Conservation (phyloP, 2,113 vertebrate genomes). For the Silurus glanis region DNA sequence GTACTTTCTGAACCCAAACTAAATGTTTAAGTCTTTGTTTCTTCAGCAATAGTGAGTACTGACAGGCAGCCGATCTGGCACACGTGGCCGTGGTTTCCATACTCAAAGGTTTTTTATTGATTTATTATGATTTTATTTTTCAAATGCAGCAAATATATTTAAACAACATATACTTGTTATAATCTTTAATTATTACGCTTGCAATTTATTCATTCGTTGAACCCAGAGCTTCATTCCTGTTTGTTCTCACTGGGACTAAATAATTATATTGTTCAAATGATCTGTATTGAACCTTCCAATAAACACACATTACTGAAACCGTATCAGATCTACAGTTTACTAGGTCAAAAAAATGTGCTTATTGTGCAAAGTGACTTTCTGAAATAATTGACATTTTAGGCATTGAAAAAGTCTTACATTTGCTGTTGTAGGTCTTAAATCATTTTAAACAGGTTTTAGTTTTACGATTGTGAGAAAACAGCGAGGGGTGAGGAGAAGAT, state of each 20-base stretch:
- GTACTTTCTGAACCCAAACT: not conserved
- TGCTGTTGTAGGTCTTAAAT: too few species aligned
- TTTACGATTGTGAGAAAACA: too few species aligned
- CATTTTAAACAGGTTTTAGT: too few species aligned
- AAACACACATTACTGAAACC: not conserved
- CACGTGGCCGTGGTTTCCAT: not conserved
- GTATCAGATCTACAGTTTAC: not conserved
- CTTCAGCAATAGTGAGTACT: not conserved
- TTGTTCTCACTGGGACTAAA: not conserved
- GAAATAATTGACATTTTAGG: too few species aligned
- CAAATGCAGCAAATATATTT: not conserved
- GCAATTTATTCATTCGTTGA: not conserved
- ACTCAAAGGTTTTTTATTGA: not conserved
- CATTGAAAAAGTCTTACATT: too few species aligned
- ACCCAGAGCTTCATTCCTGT: not conserved
- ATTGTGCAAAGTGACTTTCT: not conserved
- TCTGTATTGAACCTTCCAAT: not conserved
- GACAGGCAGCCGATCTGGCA: not conserved
- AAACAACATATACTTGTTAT: not conserved
- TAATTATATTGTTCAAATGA: not conserved
- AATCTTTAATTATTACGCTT: not conserved
- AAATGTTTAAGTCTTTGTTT: not conserved
- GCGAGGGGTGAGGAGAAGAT: too few species aligned
- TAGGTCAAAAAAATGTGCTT: not conserved
- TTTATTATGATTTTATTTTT: not conserved